These are phyloP conservation scores for Caenorhabditis sinica DNA, from an alignment of 2,888 invertebrate species.

Conservation along the genomic window DNA sequence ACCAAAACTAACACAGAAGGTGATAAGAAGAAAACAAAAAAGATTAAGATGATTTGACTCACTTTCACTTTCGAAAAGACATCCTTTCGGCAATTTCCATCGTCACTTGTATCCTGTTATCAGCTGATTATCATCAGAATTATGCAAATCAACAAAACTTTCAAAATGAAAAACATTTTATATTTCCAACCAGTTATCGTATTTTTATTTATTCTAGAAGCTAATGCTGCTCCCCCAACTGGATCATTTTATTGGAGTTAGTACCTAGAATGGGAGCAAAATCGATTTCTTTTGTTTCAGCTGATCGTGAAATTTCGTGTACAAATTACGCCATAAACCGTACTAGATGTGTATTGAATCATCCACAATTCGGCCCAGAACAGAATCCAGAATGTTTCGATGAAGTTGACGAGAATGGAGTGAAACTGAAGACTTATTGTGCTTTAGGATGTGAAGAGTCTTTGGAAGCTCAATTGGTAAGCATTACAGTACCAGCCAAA, in stretches of 20 bases:
- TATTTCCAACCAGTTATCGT: not conserved
- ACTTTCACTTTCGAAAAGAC: slow-evolving; percentile 40
- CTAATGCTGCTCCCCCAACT: slow-evolving; percentile 36
- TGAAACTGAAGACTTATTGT: slow-evolving; percentile 74
- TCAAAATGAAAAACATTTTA: not conserved
- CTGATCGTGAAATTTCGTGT: slow-evolving; percentile 58
- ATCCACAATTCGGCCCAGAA: slow-evolving; percentile 75
- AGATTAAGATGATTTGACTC: slow-evolving; percentile 18
- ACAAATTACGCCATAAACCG: slow-evolving; percentile 54
- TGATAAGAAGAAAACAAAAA: not conserved
- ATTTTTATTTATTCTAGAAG: not conserved
- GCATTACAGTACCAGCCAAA: no score
- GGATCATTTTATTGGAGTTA: slow-evolving; percentile 54
- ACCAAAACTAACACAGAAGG: not conserved
- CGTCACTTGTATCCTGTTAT: slow-evolving; percentile 21
- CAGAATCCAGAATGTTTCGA: slow-evolving; percentile 81
- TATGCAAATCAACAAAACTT: slow-evolving; percentile 38
- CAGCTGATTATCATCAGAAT: slow-evolving; percentile 11
- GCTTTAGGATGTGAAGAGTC: slow-evolving; percentile 79
- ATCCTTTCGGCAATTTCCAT: not conserved
- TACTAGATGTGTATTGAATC: slow-evolving; percentile 74
- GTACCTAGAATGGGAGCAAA: not conserved
- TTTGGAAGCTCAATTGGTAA: slow-evolving; percentile 76
- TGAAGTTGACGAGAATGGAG: slow-evolving; percentile 73
- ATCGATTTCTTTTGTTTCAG: slow-evolving; percentile 22